Percentiles rank a stretch among this genome's conserved stretches.
Evolutionary conservation across 2,888 invertebrate species (phyloP).

Genomic region (Drosophila maculinotata): DNA sequence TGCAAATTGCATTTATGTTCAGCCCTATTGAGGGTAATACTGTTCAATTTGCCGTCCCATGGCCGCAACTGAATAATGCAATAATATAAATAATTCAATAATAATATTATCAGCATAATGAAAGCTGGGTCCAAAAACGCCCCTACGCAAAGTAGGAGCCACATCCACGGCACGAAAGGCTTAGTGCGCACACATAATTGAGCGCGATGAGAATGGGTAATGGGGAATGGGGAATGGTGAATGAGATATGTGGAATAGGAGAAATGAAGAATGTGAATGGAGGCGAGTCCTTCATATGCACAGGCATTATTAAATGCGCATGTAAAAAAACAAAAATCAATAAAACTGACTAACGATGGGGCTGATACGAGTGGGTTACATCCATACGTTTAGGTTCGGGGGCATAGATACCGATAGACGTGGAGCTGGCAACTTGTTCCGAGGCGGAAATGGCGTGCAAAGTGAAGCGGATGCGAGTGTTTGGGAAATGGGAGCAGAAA

Average conservation of each 20-base stretch:
- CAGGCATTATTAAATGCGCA: constrained; percentile 57
- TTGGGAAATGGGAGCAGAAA: constrained; percentile 77
- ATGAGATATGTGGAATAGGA: neutral
- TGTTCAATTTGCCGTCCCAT: constrained; percentile 27
- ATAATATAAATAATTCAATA: constrained; percentile 77
- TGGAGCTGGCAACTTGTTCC: constrained; percentile 61
- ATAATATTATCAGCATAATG: constrained; percentile 63
- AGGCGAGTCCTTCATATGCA: constrained; percentile 3
- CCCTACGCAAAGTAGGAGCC: constrained; percentile 3
- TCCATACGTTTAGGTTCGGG: constrained; percentile 42
- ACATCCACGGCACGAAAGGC: constrained; percentile 39
- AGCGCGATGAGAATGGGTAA: constrained; percentile 27
- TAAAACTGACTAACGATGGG: constrained; percentile 66
- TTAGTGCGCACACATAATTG: constrained; percentile 73
- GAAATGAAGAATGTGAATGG: constrained; percentile 5
- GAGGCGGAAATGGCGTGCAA: constrained; percentile 75
- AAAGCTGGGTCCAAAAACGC: constrained; percentile 40
- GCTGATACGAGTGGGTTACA: constrained; percentile 23
- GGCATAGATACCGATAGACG: constrained; percentile 58
- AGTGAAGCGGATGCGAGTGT: constrained; percentile 76
- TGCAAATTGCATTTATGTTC: constrained; percentile 47
- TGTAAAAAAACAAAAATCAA: constrained; percentile 65
- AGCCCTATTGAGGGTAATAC: constrained; percentile 33
- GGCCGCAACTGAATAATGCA: constrained; percentile 66
- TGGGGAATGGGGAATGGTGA: too few relatives aligned